phyloP scores from a whole-genome alignment of 1,140 invertebrate species.

The Macrobrachium rosenbergii region DNA sequence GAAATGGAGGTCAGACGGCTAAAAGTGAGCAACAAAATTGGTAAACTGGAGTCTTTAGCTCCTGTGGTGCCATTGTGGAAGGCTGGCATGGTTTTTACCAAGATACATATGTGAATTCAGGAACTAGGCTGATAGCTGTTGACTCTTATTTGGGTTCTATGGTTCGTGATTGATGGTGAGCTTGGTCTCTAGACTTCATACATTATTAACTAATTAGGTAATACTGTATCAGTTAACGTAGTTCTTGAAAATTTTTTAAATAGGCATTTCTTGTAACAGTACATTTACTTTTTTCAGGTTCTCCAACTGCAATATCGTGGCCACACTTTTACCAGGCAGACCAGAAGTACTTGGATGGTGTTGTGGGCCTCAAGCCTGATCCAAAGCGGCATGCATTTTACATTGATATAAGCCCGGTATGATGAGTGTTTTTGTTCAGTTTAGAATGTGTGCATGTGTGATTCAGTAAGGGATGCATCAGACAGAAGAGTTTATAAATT shows the following conservation, averaged over 20 bases:
- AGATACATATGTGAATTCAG: no score
- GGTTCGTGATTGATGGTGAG: no score
- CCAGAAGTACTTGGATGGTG: conserved; percentile 76
- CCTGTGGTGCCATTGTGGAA: no score
- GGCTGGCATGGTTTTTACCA: no score
- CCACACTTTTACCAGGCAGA: conserved; percentile 87
- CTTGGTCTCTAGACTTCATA: no score
- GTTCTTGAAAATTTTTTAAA: background rate
- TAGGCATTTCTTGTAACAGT: background rate
- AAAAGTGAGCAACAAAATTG: no score
- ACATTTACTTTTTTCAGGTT: conserved; percentile 73
- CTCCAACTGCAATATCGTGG: conserved; percentile 80
- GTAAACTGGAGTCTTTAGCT: no score
- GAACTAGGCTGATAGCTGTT: no score
- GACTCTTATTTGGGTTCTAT: no score
- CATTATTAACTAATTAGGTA: no score
- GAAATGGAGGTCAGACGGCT: no score
- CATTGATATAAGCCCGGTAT: conserved; percentile 74
- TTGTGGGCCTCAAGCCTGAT: conserved; percentile 82
- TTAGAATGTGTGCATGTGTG: background rate
- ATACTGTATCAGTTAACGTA: background rate
- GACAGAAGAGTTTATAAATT: background rate
- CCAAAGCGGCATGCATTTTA: conserved; percentile 71
- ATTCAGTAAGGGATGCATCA: background rate
- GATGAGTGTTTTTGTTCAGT: conserved; percentile 38